These are phyloP conservation scores for Craterocephalus amniculus DNA, from an alignment of 2,797 vertebrate genomes.

Conservation along the genomic window DNA sequence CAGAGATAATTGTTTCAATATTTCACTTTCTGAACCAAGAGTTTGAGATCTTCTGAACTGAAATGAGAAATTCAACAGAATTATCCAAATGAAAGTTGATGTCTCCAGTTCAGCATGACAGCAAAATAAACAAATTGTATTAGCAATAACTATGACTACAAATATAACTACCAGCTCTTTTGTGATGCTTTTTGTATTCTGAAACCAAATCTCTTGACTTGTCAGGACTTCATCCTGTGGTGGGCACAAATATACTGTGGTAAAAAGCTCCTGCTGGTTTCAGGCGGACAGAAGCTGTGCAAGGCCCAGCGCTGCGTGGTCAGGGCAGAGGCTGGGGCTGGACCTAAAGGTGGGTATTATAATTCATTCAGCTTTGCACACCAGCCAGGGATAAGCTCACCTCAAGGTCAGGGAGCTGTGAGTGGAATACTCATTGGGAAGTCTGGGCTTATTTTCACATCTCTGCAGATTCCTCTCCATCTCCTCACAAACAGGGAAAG, in stretches of 20 bases:
- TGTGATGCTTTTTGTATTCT: conserved; percentile 46
- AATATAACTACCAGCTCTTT: conserved; percentile 5
- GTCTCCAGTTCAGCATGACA: background rate
- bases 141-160: background rate
- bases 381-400: conserved; percentile 79
- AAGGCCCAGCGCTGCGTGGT: conserved; percentile 59
- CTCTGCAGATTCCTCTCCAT: conserved; percentile 65
- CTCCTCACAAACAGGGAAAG: conserved; percentile 62
- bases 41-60: conserved; percentile 2
- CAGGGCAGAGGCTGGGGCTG: conserved; percentile 56
- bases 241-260: conserved; percentile 40
- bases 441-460: conserved; percentile 73
- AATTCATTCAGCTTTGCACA: conserved; percentile 78
- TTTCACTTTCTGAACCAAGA: background rate
- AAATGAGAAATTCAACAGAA: conserved; percentile 13
- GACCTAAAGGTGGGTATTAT: conserved; percentile 77
- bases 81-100: conserved; percentile 6
- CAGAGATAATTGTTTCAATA: conserved; percentile 1
- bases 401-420: conserved; percentile 84
- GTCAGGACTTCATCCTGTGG: conserved; percentile 47
- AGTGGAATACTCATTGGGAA: conserved; percentile 84
- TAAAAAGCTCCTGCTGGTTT: conserved; percentile 54
- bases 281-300: conserved; percentile 43
- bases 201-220: conserved; percentile 31
- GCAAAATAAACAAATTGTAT: conserved; percentile 11